Evolutionary conservation across 2,113 vertebrate species (phyloP), one percentile per base, ranked within the genome.

Genomic region (Equus quagga): DNA sequence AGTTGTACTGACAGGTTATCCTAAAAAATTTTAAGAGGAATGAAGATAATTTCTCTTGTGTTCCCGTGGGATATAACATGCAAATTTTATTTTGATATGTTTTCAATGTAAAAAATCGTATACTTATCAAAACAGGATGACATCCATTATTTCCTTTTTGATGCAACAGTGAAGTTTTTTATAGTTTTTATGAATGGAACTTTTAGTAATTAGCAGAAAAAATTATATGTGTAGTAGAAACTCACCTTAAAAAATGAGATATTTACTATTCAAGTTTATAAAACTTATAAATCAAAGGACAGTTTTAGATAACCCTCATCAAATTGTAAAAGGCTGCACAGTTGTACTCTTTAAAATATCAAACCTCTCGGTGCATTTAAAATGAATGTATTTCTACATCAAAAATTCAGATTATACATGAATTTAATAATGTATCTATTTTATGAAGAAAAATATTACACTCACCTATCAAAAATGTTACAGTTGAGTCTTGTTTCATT

Each of bases 241-340:
- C 49, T 96, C 5, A 90, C 58, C 95, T 89, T 84, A 36, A 58
- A 89, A 83, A 89, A 78, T 86, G 28, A 91, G n/a, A n/a, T 89
- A 51, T 51, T 89, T 96, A 46, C 58, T 64, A 62, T 73, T 97
- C n/a, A 72, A 78, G 19, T 84, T 93, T 96, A 56, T 84, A 36
- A 86, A 91, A 79, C 44, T 83, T 36, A 28, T 82, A 60, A 86
- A 26, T 97, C 28, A 44, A 62, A 89, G n/a, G 18, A 65, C 58
- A 91, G 8, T 85, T 94, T 94, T 88, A 80, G 7, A 64, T 0
- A 94, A 19, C 36, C 26, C 76, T 78, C 12, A 56, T 60, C 54
- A 78, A 87, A 5, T 91, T 49, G 79, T 79, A 67, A 80, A 88
- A 76, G 24, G 1, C 33, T 82, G 7, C 23, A 64, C 14, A 49